These are phyloP conservation scores for Mizuhopecten yessoensis DNA, from an alignment of 1,140 invertebrate genomes.

Conservation along the genomic window DNA sequence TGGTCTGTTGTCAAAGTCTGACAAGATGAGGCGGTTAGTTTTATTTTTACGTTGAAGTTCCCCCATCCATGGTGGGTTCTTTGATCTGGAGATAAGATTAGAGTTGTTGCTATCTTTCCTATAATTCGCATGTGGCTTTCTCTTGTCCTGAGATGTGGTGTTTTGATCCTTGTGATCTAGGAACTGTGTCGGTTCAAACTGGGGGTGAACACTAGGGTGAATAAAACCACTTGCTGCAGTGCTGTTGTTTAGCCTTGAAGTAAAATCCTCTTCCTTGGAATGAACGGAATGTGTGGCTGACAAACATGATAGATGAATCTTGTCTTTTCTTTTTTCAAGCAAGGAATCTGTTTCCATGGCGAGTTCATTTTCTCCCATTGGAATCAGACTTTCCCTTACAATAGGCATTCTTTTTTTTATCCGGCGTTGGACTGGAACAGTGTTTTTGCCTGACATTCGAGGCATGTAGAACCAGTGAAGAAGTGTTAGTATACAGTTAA, in stretches of 20 bases:
- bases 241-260: background rate
- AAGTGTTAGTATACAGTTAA: constrained; percentile 76
- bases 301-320: background rate
- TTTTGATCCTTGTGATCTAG: constrained; percentile 45
- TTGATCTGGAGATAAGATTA: constrained; percentile 8
- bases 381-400: constrained; percentile 46
- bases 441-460: constrained; percentile 50
- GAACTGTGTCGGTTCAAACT: constrained; percentile 58
- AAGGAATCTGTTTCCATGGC: constrained; percentile 50
- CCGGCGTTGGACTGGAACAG: background rate
- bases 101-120: background rate
- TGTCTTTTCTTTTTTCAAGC: constrained; percentile 33
- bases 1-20: constrained; percentile 50
- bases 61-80: constrained; percentile 60
- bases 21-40: constrained; percentile 42
- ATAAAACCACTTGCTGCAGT: constrained; percentile 44
- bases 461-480: constrained; percentile 75
- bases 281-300: background rate
- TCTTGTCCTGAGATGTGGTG: background rate
- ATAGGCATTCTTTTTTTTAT: constrained; percentile 63
- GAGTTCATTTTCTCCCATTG: constrained; percentile 12
- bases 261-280: background rate
- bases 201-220: background rate
- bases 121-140: constrained; percentile 17
- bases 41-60: constrained; percentile 58